Conservation (phyloP, 2,113 vertebrate species). For the Xyliphius kryptos region DNA sequence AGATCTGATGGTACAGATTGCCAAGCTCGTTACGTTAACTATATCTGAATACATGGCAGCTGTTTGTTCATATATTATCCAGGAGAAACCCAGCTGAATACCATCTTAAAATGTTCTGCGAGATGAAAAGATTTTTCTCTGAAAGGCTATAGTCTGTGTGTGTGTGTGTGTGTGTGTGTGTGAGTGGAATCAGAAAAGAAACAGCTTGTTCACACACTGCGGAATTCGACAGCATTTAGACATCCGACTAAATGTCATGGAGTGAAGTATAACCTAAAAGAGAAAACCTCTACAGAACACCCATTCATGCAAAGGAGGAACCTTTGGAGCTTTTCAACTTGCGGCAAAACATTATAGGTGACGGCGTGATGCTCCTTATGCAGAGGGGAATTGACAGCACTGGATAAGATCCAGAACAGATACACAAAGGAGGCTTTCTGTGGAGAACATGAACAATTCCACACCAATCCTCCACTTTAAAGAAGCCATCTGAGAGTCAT, state of each 20-base stretch:
- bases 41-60: constrained; percentile 62
- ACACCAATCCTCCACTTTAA: constrained; percentile 68
- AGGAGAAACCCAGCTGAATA: constrained; percentile 44
- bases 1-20: constrained; percentile 56
- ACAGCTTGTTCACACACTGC: constrained; percentile 25
- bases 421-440: constrained; percentile 85
- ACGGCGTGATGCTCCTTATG: constrained; percentile 67
- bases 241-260: constrained; percentile 50
- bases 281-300: constrained; percentile 55
- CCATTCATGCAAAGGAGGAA: constrained; percentile 60
- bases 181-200: constrained; percentile 28
- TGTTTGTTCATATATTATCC: constrained; percentile 48
- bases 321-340: constrained; percentile 46
- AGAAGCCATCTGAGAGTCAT: constrained; percentile 88
- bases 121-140: constrained; percentile 40
- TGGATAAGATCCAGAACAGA: constrained; percentile 75
- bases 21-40: constrained; percentile 60
- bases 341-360: constrained; percentile 53
- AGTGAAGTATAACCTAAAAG: no score
- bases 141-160: no score
- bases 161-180: no score
- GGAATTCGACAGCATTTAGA: constrained; percentile 19
- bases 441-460: constrained; percentile 87
- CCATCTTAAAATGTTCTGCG: constrained; percentile 9
- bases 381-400: constrained; percentile 72